Evolutionary conservation across 2,888 invertebrate species (phyloP), one percentile per base, ranked within the genome.

Genomic region (Itoplectis maculator): DNA sequence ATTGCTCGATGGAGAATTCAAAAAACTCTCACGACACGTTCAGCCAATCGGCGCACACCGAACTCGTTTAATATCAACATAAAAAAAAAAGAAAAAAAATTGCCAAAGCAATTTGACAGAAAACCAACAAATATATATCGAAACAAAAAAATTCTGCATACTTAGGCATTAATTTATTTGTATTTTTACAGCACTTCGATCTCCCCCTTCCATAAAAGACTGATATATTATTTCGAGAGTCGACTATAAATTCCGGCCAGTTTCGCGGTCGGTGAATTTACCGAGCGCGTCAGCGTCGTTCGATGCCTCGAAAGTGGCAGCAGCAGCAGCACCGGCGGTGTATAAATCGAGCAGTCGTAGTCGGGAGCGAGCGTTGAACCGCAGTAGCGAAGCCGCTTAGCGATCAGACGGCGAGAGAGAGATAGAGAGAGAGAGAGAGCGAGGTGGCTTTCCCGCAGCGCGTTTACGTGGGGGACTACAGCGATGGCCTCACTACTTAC

Each of bases 401-500:
- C 42, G 81, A 77, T 76, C 80, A 65, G 81, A 59, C 76, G 42
- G 42, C 59, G 56, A 35, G 54, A 54, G n/a, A n/a, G n/a, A n/a
- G n/a, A n/a, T n/a, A n/a, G n/a, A n/a, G n/a, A n/a, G n/a, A n/a
- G n/a, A n/a, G n/a, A 65, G 81, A 59, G 72, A 29, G 42, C 59
- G 56, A 35, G 54, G 42, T n/a, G 6, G 51, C 37, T 54, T 56
- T 56, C 54, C 23, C 65, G 47, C 18, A 72, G 51, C 56, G 65
- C n/a, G n/a, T n/a, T n/a, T 63, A 47, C 35, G 35, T n/a, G 59
- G 0, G 56, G 56, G 35, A 29, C 45, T 49, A 40, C 77, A 3
- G 63, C 47, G 40, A 59, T 18, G 37, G 49, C 61, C 15, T n/a
- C 9, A 37, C 37, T 40, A 45, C 42, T 63, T n/a, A 42, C 42